Base-by-base conservation (phyloP, 2,888 invertebrate species). In the Creontiades dilutus region DNA sequence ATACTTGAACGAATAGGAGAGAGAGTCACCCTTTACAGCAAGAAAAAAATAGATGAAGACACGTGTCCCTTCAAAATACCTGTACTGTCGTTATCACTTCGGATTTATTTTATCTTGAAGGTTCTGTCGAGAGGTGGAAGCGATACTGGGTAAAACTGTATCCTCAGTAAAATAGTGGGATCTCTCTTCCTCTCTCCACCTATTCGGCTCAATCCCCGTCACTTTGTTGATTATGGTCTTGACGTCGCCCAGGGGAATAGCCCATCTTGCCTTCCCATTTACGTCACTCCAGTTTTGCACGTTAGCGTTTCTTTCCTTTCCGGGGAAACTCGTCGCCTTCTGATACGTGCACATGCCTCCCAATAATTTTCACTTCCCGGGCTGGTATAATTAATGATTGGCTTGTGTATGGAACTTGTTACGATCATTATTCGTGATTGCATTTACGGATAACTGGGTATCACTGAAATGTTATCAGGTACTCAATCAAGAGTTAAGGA, bases 181-280 rank as follows among this genome's bases (percentile, higher is more conserved):
- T 37, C 27, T 23, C 78, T 78, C 28, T 16, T 9, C 2, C 46
- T 28, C 28, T 28, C 28, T 12, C 61, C n/a, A 3, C 9, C 14
- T 12, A 78, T 28, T 78, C 28, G 78, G 78, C 28, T 78, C 78
- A 78, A 78, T 78, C 78, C 28, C 28, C 78, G 78, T 78, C 78
- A 37, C 46, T 78, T 78, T 78, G 78, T 14, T 78, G 78, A 78
- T 37, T 28, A 78, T 78, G 37, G 78, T 78, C 78, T 16, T 78
- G 78, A 78, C 78, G 78, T 78, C 46, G 13, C 78, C 78, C 46
- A 5, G n/a, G 78, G 78, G 78, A 16, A 78, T 28, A 28, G 37
- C 75, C 75, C 75, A 75, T 27, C 75, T 75, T 9, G 78, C 78
- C 78, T 78, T 12, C 78, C 28, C n/a, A 78, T 78, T 28, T 78